Evolutionary conservation across 2,888 invertebrate genomes (phyloP), one percentile per base, ranked within the genome.

Genomic region (Chouioia cunea): DNA sequence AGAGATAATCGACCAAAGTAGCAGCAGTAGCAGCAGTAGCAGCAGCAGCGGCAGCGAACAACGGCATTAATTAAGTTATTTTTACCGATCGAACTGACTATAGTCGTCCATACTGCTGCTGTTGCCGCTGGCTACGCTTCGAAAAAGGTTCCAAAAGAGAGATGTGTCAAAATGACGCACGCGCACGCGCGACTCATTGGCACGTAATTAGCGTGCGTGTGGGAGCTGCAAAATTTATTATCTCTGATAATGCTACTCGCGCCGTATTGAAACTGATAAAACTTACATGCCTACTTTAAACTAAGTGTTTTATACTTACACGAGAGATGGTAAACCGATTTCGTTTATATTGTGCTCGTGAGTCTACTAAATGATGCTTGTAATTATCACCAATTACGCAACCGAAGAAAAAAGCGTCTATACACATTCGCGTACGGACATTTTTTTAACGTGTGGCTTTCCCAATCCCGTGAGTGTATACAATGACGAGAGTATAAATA

Each of bases 1-100:
- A 79, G 6, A 36, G 79, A 80, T 81, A 80, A 82, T 81, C 80
- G 78, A 77, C 76, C 74, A 71, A 36, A 10, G 36, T n/a, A n/a
- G n/a, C n/a, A n/a, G 71, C 22, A 36, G 63, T 36, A 12, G 56
- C 56, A 36, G 47, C 48, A 15, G 50, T 46, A 71, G 67, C 74
- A 74, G 75, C 43, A 27, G 69, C 72, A 72, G 73, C 68, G 71
- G 75, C 68, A 67, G 54, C 71, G 53, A 16, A 67, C 64, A 67
- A 53, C 65, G 60, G 78, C 78, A 82, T 80, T 82, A 82, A 82
- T 82, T 81, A 82, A 81, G 80, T 80, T 81, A 82, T 81, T 82
- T 82, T 81, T 79, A 80, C 78, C 76, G 77, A 76, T 76, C 76
- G 66, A 54, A 36, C 36, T 36, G 36, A 6, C 12, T 4, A 12